Conservation (phyloP, 2,797 vertebrate species). For the Cryptoblepharus egeriae region DNA sequence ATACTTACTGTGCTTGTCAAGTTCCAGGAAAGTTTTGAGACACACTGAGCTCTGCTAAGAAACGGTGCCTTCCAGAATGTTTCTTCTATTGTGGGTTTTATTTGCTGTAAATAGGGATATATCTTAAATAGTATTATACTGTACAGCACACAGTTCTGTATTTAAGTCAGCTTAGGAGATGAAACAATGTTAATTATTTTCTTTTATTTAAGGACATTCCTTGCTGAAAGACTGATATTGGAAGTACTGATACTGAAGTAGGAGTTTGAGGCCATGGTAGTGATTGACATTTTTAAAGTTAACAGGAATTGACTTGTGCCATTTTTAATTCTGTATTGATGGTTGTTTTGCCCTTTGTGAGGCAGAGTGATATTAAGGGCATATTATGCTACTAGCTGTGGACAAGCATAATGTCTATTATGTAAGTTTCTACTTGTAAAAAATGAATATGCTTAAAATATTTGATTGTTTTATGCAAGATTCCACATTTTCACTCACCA, state of each 20-base stretch:
- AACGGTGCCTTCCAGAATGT: neutral
- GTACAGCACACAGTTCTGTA: neutral
- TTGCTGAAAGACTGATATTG: constrained; percentile 17
- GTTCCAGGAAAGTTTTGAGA: no score
- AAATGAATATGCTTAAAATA: constrained; percentile 42
- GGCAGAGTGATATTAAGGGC: constrained; percentile 64
- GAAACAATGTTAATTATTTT: neutral
- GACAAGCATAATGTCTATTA: constrained; percentile 50
- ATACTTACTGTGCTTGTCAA: no score
- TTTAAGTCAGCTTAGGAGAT: neutral
- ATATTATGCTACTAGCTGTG: constrained; percentile 65
- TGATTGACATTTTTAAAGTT: constrained; percentile 62
- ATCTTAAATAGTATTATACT: neutral
- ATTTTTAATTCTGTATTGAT: constrained; percentile 69
- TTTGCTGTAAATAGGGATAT: neutral
- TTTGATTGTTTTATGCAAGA: constrained; percentile 23
- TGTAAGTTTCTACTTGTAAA: constrained; percentile 42
- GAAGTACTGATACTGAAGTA: constrained; percentile 28
- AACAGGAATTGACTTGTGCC: constrained; percentile 61
- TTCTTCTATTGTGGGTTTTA: neutral
- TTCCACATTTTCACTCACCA: no score
- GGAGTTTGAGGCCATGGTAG: constrained; percentile 40
- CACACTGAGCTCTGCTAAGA: neutral
- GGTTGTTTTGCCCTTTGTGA: constrained; percentile 64
- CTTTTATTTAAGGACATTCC: neutral